phyloP scores from a whole-genome alignment of 2,888 invertebrate species.

The Prosopocoilus inquinatus region DNA sequence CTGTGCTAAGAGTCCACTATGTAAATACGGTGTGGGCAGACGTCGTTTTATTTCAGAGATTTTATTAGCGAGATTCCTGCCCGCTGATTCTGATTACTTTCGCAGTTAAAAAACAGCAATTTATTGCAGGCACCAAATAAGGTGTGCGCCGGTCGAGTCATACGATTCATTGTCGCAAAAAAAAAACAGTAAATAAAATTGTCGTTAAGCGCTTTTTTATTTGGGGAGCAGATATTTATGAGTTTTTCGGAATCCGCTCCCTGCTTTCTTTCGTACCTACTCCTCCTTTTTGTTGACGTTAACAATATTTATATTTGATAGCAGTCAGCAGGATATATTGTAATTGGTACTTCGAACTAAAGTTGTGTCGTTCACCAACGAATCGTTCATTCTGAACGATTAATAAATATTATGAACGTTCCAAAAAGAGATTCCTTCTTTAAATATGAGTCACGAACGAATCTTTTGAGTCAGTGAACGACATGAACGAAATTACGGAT shows the following conservation, averaged over 20 bases:
- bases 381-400: too few relatives aligned
- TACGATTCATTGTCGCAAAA: slow-evolving; percentile 6
- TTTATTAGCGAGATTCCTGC: slow-evolving; percentile 35
- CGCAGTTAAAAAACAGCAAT: slow-evolving; percentile 32
- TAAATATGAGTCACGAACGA: too few relatives aligned
- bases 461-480: too few relatives aligned
- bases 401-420: too few relatives aligned
- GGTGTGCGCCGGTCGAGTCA: slow-evolving; percentile 26
- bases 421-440: too few relatives aligned
- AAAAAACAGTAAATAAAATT: slow-evolving; percentile 6
- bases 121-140: slow-evolving; percentile 35
- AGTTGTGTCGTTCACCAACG: too few relatives aligned
- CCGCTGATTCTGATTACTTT: slow-evolving; percentile 39
- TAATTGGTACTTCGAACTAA: too few relatives aligned
- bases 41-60: slow-evolving; percentile 30
- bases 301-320: too few relatives aligned
- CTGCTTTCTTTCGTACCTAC: not conserved
- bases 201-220: slow-evolving; percentile 29
- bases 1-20: slow-evolving; percentile 7
- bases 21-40: slow-evolving; percentile 10
- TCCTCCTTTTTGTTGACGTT: not conserved
- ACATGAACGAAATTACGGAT: too few relatives aligned
- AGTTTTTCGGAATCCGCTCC: slow-evolving; percentile 5
- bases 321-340: too few relatives aligned
- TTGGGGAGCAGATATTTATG: slow-evolving; percentile 28